A percentile compares a stretch with the other conserved stretches of the same genome.
Evolutionary conservation across 2,888 invertebrate genomes (phyloP).

Genomic region (Callimorpha dominula): DNA sequence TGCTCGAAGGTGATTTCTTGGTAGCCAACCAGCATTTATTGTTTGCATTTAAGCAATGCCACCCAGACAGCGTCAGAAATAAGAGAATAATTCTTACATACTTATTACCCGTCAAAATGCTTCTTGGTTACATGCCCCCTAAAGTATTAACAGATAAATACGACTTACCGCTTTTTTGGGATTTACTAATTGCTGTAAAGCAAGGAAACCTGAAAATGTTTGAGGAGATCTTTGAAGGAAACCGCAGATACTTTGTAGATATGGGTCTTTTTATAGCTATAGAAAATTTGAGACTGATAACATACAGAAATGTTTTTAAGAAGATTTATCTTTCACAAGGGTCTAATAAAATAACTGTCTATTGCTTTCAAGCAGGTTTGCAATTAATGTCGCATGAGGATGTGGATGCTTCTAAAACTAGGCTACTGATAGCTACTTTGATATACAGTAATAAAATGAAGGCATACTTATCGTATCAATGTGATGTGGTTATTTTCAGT

Average conservation of each 20-base stretch:
- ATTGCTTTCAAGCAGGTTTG: constrained; percentile 12
- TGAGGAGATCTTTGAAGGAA: background rate
- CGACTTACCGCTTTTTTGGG: constrained; percentile 7
- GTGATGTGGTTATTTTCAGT: constrained; percentile 7
- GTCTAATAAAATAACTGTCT: background rate
- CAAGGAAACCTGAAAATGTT: constrained; percentile 9
- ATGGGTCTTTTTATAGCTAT: constrained; percentile 6
- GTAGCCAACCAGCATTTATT: constrained; percentile 5
- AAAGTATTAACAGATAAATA: background rate
- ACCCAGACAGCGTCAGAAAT: background rate
- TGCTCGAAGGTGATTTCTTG: constrained; percentile 9
- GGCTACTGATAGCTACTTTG: constrained; percentile 2
- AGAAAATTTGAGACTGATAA: constrained; percentile 5
- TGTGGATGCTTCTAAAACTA: background rate
- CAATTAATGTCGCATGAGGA: background rate
- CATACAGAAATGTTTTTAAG: constrained; percentile 12
- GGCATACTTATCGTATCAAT: constrained; percentile 16
- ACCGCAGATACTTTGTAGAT: constrained; percentile 1
- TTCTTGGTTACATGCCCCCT: constrained; percentile 12
- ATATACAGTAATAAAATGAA: constrained; percentile 11
- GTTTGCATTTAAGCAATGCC: constrained; percentile 14
- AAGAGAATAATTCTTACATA: constrained; percentile 10
- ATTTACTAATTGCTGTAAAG: background rate
- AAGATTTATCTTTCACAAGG: background rate
- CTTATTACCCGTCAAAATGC: constrained; percentile 15